Evolutionary conservation across 2,113 vertebrate species (phyloP), one percentile per base, ranked within the genome.

Genomic region (Austrofundulus limnaeus): DNA sequence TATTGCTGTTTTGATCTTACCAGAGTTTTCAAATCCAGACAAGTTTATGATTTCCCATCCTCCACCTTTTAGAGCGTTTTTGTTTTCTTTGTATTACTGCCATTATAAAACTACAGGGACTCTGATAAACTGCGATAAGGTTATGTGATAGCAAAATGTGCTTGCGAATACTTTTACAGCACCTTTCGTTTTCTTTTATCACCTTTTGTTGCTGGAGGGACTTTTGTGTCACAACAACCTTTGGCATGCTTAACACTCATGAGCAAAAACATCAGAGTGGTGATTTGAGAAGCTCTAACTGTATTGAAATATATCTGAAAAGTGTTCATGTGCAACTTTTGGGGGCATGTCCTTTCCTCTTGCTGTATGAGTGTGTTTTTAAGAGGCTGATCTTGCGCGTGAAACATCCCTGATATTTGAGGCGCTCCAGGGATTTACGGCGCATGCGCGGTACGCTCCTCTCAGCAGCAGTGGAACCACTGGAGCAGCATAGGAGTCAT

Each of bases 401-500:
- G 80, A 93, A 93, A 91, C 85, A 88, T 89, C 92, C 79, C 72
- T 89, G 90, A 89, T 88, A 90, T 92, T 89, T 90, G 93, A 90
- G 87, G 92, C 82, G 92, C 91, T 89, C 87, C 75, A 82, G 91
- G 88, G 92, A 90, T 78, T 80, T 85, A 46, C 6, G 39, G 85
- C 78, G 89, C 91, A 86, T 90, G 91, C 89, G 52, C 88, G 86
- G 75, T 87, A 84, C 67, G 51, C 43, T 50, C 19, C 61, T 24
- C 86, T 73, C 23, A 19, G 70, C 60, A 12, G 5, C 61, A 84
- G 86, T 89, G 91, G 88, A 86, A 88, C 87, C 85, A 46, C 72
- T 84, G 80, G 83, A 81, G 88, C 79, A 66, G 72, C 92, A 70
- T 76, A 79, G 71, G 89, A 91, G 90, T 90, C 94, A 93, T 91